Evolutionary conservation across 2,888 invertebrate species (phyloP).

Genomic region (Brassicogethes aeneus): DNA sequence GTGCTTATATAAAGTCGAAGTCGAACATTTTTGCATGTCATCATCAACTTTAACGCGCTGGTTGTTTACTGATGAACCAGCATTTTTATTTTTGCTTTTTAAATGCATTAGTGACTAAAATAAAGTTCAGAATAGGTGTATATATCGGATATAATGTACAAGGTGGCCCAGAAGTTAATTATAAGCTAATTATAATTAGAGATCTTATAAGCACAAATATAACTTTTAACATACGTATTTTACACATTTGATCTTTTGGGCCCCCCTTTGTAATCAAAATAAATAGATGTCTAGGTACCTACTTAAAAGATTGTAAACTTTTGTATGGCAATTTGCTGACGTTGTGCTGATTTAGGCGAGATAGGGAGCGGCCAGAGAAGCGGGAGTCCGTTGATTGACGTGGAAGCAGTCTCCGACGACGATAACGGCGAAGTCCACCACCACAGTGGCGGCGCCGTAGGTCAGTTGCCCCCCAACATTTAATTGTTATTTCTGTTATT

Average conservation of each 20-base stretch:
- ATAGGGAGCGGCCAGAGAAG: conserved; percentile 50
- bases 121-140: conserved; percentile 9
- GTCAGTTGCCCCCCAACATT: conserved; percentile 44
- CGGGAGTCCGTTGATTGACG: conserved; percentile 58
- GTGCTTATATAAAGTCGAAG: conserved; percentile 12
- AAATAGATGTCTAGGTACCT: too few species aligned
- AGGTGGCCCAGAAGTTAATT: too few species aligned
- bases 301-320: too few species aligned
- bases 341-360: conserved; percentile 46
- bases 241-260: too few species aligned
- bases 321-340: too few species aligned
- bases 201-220: too few species aligned
- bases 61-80: conserved; percentile 17
- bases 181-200: too few species aligned
- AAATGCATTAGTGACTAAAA: conserved; percentile 14
- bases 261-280: too few species aligned
- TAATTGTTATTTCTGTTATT: conserved; percentile 16
- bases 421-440: conserved; percentile 43
- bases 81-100: conserved; percentile 21
- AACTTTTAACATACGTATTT: too few species aligned
- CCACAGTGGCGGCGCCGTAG: conserved; percentile 44
- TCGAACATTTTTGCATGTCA: conserved; percentile 10
- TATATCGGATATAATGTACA: too few species aligned
- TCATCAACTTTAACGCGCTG: conserved; percentile 7
- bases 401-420: conserved; percentile 55